Conservation (phyloP, 2,113 vertebrate species). For the Pseudorectes ferrugineus region DNA sequence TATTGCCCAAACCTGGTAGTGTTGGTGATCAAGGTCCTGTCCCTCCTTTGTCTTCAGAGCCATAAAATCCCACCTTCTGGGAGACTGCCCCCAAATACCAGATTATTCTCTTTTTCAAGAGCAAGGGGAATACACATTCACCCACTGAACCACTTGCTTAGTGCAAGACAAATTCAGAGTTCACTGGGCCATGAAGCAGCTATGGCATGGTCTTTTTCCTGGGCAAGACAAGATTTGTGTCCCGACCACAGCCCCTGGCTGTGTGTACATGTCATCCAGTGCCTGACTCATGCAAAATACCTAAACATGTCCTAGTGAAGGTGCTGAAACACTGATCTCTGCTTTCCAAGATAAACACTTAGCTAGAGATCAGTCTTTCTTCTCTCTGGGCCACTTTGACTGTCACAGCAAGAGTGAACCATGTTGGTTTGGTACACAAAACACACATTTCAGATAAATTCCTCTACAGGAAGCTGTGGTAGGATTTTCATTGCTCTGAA, state of each 20-base stretch:
- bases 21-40: neutral
- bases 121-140: neutral
- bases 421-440: neutral
- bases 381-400: neutral
- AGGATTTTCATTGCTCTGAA: neutral
- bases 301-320: neutral
- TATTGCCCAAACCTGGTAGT: neutral
- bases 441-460: neutral
- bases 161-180: neutral
- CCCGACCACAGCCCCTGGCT: rapidly evolving
- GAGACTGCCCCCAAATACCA: neutral
- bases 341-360: neutral
- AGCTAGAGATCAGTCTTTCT: neutral
- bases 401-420: neutral
- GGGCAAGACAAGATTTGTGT: neutral
- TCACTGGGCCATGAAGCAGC: neutral
- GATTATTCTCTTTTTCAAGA: neutral
- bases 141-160: neutral
- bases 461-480: neutral
- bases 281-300: neutral
- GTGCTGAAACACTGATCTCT: neutral
- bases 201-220: neutral
- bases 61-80: neutral
- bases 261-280: neutral
- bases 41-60: neutral